A percentile compares a stretch with the other conserved stretches of the same genome.
Conservation (phyloP, 2,797 vertebrate genomes). For the Epinephelus awoara region DNA sequence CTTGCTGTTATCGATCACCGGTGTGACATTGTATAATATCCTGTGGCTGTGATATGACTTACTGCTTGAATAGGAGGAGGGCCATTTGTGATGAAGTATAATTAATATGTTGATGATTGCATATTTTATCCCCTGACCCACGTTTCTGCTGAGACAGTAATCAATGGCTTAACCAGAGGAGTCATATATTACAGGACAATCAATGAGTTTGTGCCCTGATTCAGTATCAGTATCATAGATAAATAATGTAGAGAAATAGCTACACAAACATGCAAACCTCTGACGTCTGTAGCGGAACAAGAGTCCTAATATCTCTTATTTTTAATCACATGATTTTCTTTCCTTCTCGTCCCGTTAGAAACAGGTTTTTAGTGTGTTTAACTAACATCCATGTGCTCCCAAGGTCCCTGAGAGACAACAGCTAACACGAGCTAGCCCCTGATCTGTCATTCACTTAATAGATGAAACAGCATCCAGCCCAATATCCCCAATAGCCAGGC, state of each 20-base stretch:
- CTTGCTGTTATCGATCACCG: slow-evolving; percentile 56
- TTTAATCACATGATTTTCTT: slow-evolving; percentile 3
- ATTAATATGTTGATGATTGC: slow-evolving; percentile 75
- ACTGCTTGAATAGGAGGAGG: slow-evolving; percentile 48
- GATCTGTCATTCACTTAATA: slow-evolving; percentile 53
- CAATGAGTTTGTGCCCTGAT: slow-evolving; percentile 50
- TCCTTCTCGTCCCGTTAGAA: neutral
- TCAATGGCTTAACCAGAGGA: slow-evolving; percentile 64
- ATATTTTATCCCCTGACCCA: slow-evolving; percentile 62
- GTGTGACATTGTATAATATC: slow-evolving; percentile 47
- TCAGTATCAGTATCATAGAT: slow-evolving; percentile 31
- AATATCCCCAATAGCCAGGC: slow-evolving; percentile 29
- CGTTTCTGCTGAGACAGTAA: slow-evolving; percentile 70
- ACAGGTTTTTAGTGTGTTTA: neutral
- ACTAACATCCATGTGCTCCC: slow-evolving; percentile 1
- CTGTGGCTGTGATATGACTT: slow-evolving; percentile 57
- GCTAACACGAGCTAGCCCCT: slow-evolving; percentile 20
- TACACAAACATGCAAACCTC: slow-evolving; percentile 2
- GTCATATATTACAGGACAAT: slow-evolving; percentile 70
- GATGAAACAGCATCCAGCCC: slow-evolving; percentile 42
- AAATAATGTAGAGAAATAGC: slow-evolving; percentile 1
- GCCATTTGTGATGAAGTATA: slow-evolving; percentile 54
- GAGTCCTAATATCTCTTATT: neutral
- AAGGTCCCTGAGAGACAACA: neutral
- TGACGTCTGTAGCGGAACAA: neutral